A percentile compares a stretch with the other conserved stretches of the same genome.
Evolutionary conservation across 2,888 invertebrate species (phyloP).

Genomic region (Myopa testacea): DNA sequence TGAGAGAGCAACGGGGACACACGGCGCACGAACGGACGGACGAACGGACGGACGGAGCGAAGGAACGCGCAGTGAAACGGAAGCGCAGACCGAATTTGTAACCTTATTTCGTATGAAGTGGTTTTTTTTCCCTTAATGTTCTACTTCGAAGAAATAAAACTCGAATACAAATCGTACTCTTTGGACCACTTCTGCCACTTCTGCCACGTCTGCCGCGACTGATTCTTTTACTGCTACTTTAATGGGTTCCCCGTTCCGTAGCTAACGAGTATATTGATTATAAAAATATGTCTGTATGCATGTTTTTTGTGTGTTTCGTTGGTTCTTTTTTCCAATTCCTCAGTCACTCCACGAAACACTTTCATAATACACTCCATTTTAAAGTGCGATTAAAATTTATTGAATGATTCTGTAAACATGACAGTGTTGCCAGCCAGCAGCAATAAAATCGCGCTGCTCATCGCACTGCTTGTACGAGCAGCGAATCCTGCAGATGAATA

Average conservation of each 20-base stretch:
- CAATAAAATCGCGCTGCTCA: not conserved
- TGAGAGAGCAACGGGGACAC: not conserved
- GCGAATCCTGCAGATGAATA: too few relatives aligned
- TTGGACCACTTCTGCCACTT: slow-evolving; percentile 1
- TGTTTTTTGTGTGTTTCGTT: too few relatives aligned
- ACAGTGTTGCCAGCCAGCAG: slow-evolving; percentile 11
- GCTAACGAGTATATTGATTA: not conserved
- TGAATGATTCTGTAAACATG: slow-evolving; percentile 33
- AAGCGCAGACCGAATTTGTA: slow-evolving; percentile 20
- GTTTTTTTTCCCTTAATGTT: not conserved
- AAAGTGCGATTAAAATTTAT: slow-evolving; percentile 38
- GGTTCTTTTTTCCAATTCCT: not conserved
- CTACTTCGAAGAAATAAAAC: not conserved
- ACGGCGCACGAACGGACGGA: not conserved
- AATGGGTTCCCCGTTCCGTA: not conserved
- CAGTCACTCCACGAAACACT: slow-evolving; percentile 17
- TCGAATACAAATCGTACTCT: not conserved
- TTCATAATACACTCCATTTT: slow-evolving; percentile 18
- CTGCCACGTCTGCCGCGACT: not conserved
- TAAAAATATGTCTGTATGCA: not conserved
- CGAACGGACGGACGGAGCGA: not conserved
- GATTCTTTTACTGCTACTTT: not conserved
- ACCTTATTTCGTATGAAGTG: slow-evolving; percentile 35
- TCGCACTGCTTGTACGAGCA: not conserved
- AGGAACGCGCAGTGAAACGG: not conserved